Percentiles rank a stretch among this genome's conserved stretches.
These are phyloP conservation scores for Spilosoma lubricipeda DNA, from an alignment of 2,888 invertebrate genomes.

Conservation along the genomic window DNA sequence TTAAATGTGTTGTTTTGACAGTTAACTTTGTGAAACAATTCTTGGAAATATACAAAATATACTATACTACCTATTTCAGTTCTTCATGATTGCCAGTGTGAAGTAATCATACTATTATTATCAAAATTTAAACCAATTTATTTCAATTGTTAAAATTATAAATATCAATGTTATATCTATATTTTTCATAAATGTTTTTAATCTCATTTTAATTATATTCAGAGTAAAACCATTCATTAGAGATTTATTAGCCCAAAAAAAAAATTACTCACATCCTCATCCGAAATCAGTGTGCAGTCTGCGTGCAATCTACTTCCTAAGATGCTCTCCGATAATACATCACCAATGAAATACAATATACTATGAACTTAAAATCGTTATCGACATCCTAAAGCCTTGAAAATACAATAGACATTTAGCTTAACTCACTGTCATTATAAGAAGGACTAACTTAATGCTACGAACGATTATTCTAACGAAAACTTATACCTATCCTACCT, in stretches of 20 bases:
- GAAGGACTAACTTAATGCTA: background rate
- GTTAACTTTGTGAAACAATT: no score
- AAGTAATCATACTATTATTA: no score
- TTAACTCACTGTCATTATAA: conserved; percentile 27
- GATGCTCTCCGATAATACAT: conserved; percentile 37
- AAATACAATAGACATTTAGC: conserved; percentile 37
- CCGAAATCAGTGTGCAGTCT: conserved; percentile 28
- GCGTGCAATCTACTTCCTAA: conserved; percentile 52
- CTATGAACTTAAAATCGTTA: conserved; percentile 41
- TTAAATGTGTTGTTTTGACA: no score
- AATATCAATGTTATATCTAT: no score
- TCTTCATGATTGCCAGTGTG: no score
- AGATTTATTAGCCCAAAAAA: conserved; percentile 1
- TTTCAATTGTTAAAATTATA: no score
- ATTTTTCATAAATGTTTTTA: no score
- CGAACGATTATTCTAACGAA: background rate
- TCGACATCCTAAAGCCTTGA: conserved; percentile 52
- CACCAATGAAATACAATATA: conserved; percentile 47
- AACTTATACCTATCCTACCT: no score
- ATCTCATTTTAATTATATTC: background rate
- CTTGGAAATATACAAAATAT: no score
- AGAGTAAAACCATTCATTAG: conserved; percentile 13
- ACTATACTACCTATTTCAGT: no score
- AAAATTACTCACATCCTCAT: conserved; percentile 46
- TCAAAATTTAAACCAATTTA: no score